Base-by-base conservation (phyloP, 2,113 vertebrate genomes). In the Atherinomorus stipes region DNA sequence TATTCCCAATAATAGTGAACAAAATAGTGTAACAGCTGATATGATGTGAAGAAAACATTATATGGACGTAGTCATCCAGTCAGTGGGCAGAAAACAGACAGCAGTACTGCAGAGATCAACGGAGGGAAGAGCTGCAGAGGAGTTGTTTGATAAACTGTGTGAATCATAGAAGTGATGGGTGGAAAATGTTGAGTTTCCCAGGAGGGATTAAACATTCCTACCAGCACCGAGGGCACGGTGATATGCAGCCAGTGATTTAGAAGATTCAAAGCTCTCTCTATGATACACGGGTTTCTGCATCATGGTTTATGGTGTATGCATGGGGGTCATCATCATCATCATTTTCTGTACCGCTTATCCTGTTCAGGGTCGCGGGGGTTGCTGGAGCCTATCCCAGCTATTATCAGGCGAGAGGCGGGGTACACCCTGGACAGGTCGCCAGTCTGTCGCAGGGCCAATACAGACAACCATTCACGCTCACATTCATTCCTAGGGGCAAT, bases 151-250 rank as follows among this genome's bases (percentile, higher is more conserved):
- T 75, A 21, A 34, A 67, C 54, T 60, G 63, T 58, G 57, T 67
- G 63, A 67, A 75, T 67, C 72, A 75, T 47, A 66, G 34, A 60
- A 75, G 64, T 64, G 59, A 78, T 74, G 60, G 59, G 38, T 68
- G 63, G 64, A 74, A 74, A 78, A 78, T 54, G 63, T 54, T 76
- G 49, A 23, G 7, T 19, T 64, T 59, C 54, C 72, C 54, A 23
- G 38, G 71, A 66, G 71, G 63, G 63, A 60, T 66, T 64, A 59
- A 66, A 58, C 34, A 52, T 60, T 57, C 37, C 56, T 66, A 28
- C 44, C 54, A 66, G 59, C 74, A 31, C 19, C 15, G 42, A 53
- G 45, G 40, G 59, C 19, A 78, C 37, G 31, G 61, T 65, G 31
- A 51, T 13, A 64, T 40, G 60, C 64, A 68, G 38, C 47, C 21